These are phyloP conservation scores for Lathronympha strigana DNA, from an alignment of 2,888 invertebrate species.

Conservation along the genomic window DNA sequence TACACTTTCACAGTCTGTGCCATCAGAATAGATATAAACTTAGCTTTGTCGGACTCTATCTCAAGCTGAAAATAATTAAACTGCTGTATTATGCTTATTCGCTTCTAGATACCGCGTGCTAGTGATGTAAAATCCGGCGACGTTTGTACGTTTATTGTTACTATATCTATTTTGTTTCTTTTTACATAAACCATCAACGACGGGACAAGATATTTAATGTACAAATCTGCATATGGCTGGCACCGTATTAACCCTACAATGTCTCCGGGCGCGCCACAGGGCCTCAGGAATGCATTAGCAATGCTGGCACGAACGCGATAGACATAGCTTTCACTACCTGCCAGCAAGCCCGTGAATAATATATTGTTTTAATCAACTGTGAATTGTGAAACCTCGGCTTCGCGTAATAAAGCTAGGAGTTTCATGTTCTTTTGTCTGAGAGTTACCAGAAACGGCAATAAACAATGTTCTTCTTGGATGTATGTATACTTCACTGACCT, in stretches of 20 bases:
- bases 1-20: too few relatives aligned
- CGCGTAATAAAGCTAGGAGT: slow-evolving; percentile 29
- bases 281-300: slow-evolving; percentile 30
- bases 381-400: slow-evolving; percentile 39
- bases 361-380: slow-evolving; percentile 48
- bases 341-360: slow-evolving; percentile 45
- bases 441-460: background rate
- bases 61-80: too few relatives aligned
- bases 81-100: too few relatives aligned
- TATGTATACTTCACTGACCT: background rate
- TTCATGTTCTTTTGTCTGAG: slow-evolving; percentile 11
- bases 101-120: too few relatives aligned
- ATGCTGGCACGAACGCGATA: slow-evolving; percentile 28
- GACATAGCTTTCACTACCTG: slow-evolving; percentile 34
- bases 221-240: background rate
- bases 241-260: slow-evolving; percentile 13
- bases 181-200: background rate
- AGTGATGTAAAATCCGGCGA: too few relatives aligned
- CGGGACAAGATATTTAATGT: slow-evolving; percentile 2
- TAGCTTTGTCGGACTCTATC: too few relatives aligned
- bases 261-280: slow-evolving; percentile 7
- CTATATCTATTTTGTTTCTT: background rate
- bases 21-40: too few relatives aligned
- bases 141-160: too few relatives aligned
- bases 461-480: slow-evolving; percentile 2